Base-by-base conservation (phyloP, 2,888 invertebrate genomes). In the Cerastoderma edule region DNA sequence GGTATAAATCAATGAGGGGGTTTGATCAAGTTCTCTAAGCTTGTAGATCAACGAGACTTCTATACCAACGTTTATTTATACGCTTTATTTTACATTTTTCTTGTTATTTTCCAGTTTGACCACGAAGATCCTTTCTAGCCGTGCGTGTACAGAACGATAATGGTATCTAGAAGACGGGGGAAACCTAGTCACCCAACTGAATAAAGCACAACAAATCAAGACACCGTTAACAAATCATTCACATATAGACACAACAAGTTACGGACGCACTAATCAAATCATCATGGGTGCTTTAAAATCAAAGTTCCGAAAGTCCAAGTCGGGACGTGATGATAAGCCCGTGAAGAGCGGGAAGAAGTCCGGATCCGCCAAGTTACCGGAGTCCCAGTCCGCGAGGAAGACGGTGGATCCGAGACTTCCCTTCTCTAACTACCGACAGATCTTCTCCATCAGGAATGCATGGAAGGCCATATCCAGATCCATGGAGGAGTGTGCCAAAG, bases 371-470 rank as follows among this genome's bases (percentile, higher is more conserved):
- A 76, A 84, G 32, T 63, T 86, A 4, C 85, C 87, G 2, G 85
- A 84, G 28, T 85, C 86, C 1, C 80, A 80, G 28, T 83, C 85
- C 0, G 85, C 87, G 0, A 73, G 78, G 35, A 88, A 85, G 68
- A 84, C 75, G 22, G 89, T 90, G 19, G 90, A 90, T 70, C 85
- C 87, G 0, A 77, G 90, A 33, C 78, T 90, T 8, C 90, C 90
- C 0, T 89, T 89, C 72, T 80, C 82, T 8, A 87, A 79, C 66
- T 90, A 90, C 70, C 67, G 89, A 53, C 88, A 90, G 72, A 79
- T 89, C 46, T 90, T 89, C 75, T 87, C 83, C 53, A 78, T 90
- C 56, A 83, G 85, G 67, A 90, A 90, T 75, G 87, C 86, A 27
- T 90, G 90, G 90, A 90, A 90, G 67, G 85, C 87, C 0, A 84